Conservation (phyloP, 2,113 vertebrate genomes). For the Ammospiza caudacuta region DNA sequence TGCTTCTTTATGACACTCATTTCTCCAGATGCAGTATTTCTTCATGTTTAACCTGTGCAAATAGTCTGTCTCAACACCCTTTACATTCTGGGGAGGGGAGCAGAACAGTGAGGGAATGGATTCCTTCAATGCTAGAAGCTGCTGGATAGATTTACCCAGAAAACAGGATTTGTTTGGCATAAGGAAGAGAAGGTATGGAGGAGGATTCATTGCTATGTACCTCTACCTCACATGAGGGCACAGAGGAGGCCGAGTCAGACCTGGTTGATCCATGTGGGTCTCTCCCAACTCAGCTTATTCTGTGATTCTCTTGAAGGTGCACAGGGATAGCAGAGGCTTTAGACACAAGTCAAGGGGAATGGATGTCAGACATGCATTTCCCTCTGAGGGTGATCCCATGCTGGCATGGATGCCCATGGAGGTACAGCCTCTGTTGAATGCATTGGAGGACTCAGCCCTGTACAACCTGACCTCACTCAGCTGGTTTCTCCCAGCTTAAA, state of each 20-base stretch:
- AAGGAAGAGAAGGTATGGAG: not conserved
- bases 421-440: accelerated
- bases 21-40: not conserved
- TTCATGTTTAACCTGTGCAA: not conserved
- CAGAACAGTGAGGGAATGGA: not conserved
- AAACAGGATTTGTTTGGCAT: not conserved
- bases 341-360: not conserved
- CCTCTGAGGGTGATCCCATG: not conserved
- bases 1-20: not conserved
- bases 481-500: not conserved
- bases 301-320: not conserved
- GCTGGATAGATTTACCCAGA: not conserved
- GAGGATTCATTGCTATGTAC: not conserved
- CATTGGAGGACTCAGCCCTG: not conserved
- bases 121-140: not conserved
- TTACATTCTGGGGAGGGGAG: not conserved
- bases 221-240: not conserved
- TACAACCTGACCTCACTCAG: not conserved
- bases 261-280: accelerated
- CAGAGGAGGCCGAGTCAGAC: not conserved
- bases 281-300: not conserved
- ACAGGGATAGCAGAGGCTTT: not conserved
- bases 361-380: not conserved
- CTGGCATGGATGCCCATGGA: not conserved
- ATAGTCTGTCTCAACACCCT: not conserved